A percentile compares a stretch with the other conserved stretches of the same genome.
phyloP scores from a whole-genome alignment of 2,797 vertebrate genomes.

The Premnoplex brunnescens region DNA sequence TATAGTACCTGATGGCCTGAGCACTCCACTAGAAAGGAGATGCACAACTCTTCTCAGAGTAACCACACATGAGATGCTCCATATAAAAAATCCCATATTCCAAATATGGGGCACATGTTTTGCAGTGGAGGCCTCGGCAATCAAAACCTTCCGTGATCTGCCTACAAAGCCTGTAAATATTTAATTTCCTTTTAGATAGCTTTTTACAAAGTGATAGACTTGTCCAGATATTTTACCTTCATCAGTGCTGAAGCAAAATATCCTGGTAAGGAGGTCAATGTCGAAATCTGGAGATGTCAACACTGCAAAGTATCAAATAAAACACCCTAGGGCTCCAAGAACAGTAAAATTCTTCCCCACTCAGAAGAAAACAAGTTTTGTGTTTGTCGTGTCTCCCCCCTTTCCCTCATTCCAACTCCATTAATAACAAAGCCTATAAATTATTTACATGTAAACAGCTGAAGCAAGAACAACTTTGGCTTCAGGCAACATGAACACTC shows the following conservation, averaged over 20 bases:
- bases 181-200: neutral
- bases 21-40: neutral
- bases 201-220: neutral
- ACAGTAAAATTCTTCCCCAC: neutral
- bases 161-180: neutral
- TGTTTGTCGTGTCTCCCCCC: neutral
- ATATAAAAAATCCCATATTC: neutral
- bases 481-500: neutral
- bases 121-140: neutral
- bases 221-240: neutral
- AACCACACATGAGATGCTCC: neutral
- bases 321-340: neutral
- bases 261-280: neutral
- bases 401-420: neutral
- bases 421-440: neutral
- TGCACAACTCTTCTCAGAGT: neutral
- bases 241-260: neutral
- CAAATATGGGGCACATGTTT: neutral
- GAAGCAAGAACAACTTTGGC: constrained; percentile 1
- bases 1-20: neutral
- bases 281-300: neutral
- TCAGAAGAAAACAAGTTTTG: neutral
- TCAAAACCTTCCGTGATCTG: neutral
- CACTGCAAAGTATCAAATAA: neutral
- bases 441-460: constrained; percentile 19